phyloP scores from a whole-genome alignment of 2,888 invertebrate genomes.

The Merodon equestris region DNA sequence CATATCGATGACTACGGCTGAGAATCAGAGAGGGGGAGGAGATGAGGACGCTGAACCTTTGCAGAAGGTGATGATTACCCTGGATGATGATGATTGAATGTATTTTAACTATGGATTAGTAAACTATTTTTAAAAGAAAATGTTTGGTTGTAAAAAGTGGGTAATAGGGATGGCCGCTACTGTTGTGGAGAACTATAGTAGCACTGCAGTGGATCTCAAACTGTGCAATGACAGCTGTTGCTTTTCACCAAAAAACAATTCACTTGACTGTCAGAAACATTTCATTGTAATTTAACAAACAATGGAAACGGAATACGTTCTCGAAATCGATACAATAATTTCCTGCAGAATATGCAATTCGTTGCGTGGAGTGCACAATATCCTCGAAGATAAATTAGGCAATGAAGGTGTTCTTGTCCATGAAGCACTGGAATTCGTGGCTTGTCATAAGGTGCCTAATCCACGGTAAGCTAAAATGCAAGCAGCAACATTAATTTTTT shows the following conservation, averaged over 20 bases:
- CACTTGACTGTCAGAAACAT: too few species aligned
- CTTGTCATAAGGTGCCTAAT: slow-evolving; percentile 44
- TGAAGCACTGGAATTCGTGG: slow-evolving; percentile 48
- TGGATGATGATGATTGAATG: slow-evolving; percentile 23
- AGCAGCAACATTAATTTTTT: not conserved
- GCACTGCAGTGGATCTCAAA: too few species aligned
- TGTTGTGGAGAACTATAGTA: too few species aligned
- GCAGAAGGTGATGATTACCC: slow-evolving; percentile 35
- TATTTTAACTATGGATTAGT: not conserved
- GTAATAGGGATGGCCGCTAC: too few species aligned
- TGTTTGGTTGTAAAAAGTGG: too few species aligned
- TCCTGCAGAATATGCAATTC: slow-evolving; percentile 38
- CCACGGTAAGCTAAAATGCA: not conserved
- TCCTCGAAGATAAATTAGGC: slow-evolving; percentile 15
- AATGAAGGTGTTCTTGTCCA: slow-evolving; percentile 29
- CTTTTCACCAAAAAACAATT: too few species aligned
- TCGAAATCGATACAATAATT: slow-evolving; percentile 6
- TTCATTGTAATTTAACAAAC: not conserved
- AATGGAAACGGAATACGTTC: slow-evolving; percentile 11
- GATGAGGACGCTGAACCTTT: slow-evolving; percentile 17
- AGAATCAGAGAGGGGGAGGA: slow-evolving; percentile 16
- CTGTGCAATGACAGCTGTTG: too few species aligned
- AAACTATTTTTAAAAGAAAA: too few species aligned
- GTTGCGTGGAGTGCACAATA: slow-evolving; percentile 1
- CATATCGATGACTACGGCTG: slow-evolving; percentile 71